These are phyloP conservation scores for Menura novaehollandiae DNA, from an alignment of 2,113 vertebrate genomes.

Conservation along the genomic window DNA sequence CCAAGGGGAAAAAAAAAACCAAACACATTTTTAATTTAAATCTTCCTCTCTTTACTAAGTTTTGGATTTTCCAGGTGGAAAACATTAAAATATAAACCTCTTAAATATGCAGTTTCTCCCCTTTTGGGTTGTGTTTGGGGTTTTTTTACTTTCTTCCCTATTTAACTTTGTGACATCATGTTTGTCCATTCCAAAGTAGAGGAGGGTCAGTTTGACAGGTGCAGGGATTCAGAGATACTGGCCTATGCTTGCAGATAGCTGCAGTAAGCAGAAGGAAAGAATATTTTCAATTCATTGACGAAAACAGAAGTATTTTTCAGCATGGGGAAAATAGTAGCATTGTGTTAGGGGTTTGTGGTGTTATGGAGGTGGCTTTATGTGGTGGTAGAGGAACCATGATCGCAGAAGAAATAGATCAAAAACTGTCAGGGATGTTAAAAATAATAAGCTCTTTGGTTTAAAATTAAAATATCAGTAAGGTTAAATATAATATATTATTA, in stretches of 20 bases:
- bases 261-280: neutral
- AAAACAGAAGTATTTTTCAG: neutral
- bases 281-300: neutral
- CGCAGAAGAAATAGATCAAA: neutral
- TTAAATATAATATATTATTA: neutral
- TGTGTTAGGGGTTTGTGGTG: neutral
- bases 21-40: neutral
- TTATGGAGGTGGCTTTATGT: neutral
- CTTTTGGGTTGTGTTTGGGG: too few species aligned
- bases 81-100: neutral
- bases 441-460: neutral
- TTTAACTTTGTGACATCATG: neutral
- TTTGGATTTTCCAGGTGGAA: neutral
- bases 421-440: neutral
- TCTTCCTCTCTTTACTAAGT: neutral
- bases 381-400: neutral
- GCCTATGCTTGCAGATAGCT: neutral
- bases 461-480: neutral
- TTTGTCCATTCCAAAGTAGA: neutral
- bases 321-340: neutral
- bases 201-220: neutral
- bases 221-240: neutral
- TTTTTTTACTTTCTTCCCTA: neutral
- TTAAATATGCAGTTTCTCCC: neutral
- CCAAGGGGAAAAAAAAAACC: fast-evolving